phyloP scores from a whole-genome alignment of 1,140 invertebrate genomes.

The Temnothorax longispinosus region DNA sequence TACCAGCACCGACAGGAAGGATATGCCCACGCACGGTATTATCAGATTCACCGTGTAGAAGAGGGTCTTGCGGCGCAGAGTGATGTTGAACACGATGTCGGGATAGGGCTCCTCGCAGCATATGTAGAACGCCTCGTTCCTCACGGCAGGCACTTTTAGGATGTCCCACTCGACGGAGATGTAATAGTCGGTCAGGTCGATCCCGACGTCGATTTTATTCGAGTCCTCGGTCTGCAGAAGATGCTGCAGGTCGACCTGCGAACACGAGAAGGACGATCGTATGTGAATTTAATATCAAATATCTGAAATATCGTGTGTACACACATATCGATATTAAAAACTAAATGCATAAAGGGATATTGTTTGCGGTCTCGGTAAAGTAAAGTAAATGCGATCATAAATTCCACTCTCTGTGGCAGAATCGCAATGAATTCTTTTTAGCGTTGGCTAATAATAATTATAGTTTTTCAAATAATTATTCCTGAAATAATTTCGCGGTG shows the following conservation, averaged over 20 bases:
- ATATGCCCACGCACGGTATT: conserved; percentile 98
- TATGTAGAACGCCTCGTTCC: conserved; percentile 96
- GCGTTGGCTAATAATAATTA: background rate
- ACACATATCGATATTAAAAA: background rate
- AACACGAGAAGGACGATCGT: conserved; percentile 58
- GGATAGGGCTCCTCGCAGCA: conserved; percentile 97
- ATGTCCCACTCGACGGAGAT: conserved; percentile 99
- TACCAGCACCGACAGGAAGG: conserved; percentile 98
- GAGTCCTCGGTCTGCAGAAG: conserved; percentile 92
- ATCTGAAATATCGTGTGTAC: background rate
- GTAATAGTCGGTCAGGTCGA: conserved; percentile 97
- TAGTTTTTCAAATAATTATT: background rate
- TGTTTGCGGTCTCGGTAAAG: background rate
- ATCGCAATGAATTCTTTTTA: background rate
- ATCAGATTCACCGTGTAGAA: conserved; percentile 99
- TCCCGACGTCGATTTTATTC: conserved; percentile 94
- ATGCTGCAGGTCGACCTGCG: conserved; percentile 95
- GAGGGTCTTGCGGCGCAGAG: conserved; percentile 97
- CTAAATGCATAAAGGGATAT: background rate
- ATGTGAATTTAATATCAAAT: no score
- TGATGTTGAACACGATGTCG: conserved; percentile 99
- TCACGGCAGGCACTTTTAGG: conserved; percentile 93
- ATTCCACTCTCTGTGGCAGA: background rate
- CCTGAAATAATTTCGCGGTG: background rate
- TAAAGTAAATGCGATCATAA: background rate